Conservation (phyloP, 2,888 invertebrate genomes). For the Chrysolina americana region DNA sequence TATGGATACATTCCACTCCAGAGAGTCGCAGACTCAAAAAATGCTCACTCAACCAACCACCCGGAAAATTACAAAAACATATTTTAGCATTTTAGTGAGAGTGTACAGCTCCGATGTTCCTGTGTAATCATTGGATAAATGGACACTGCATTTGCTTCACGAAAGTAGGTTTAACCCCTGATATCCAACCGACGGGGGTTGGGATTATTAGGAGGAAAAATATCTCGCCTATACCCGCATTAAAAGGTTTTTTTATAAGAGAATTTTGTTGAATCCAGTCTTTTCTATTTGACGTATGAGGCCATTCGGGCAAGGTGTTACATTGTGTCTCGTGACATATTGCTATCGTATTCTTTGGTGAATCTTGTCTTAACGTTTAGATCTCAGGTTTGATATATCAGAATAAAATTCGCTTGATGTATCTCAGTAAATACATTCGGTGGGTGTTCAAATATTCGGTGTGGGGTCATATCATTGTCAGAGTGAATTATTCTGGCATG, state of each 20-base stretch:
- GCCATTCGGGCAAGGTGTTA: slow-evolving; percentile 5
- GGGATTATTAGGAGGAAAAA: neutral
- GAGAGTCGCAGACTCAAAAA: neutral
- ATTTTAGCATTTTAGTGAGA: neutral
- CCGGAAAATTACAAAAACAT: neutral
- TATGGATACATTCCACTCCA: neutral
- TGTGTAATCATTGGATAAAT: neutral
- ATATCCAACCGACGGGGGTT: neutral
- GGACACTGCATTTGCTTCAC: neutral
- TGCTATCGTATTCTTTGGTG: neutral
- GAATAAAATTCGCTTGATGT: no score
- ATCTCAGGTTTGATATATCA: neutral
- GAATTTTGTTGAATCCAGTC: neutral
- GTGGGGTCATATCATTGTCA: no score
- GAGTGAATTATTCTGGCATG: no score
- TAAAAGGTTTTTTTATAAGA: neutral
- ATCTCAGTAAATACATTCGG: no score
- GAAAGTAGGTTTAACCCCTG: slow-evolving; percentile 3
- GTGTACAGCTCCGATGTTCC: neutral
- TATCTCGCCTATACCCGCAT: slow-evolving; percentile 1
- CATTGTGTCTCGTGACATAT: slow-evolving; percentile 11
- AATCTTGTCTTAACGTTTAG: neutral
- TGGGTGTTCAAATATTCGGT: no score
- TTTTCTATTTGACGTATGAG: neutral
- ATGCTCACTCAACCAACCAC: neutral